Conservation (phyloP, 2,888 invertebrate species). For the Phaonia tiefii region DNA sequence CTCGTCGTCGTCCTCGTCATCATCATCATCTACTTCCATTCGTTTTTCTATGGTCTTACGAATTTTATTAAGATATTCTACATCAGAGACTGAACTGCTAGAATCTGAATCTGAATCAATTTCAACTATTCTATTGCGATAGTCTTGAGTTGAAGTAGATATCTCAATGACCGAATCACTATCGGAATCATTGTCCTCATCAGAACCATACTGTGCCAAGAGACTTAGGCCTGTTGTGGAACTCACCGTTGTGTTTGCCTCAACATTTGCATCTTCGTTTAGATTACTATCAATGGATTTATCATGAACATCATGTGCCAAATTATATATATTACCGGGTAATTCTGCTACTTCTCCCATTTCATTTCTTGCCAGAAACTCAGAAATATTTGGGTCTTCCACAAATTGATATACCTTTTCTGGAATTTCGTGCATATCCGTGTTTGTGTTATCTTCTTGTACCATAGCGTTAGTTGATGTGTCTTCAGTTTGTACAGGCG, state of each 20-base stretch:
- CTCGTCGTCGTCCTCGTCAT: conserved; percentile 73
- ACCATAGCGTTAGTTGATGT: too few relatives aligned
- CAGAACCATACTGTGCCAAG: conserved; percentile 76
- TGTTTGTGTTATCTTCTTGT: too few relatives aligned
- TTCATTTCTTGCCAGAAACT: too few relatives aligned
- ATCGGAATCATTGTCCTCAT: conserved; percentile 69
- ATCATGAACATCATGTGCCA: too few relatives aligned
- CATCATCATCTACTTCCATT: conserved; percentile 70
- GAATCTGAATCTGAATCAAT: conserved; percentile 68
- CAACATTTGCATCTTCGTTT: not conserved
- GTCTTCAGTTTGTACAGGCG: too few relatives aligned
- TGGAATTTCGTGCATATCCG: too few relatives aligned
- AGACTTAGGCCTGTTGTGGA: conserved; percentile 71
- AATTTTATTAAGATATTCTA: conserved; percentile 73
- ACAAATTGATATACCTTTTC: too few relatives aligned
- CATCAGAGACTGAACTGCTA: conserved; percentile 71
- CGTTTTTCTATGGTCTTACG: conserved; percentile 74
- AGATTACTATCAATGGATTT: not conserved
- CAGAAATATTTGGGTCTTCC: too few relatives aligned
- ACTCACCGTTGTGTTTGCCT: not conserved
- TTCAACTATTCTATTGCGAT: conserved; percentile 72
- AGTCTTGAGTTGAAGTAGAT: conserved; percentile 64
- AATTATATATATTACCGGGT: too few relatives aligned
- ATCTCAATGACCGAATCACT: conserved; percentile 75
- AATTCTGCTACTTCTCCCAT: too few relatives aligned